Evolutionary conservation across 2,797 vertebrate genomes (phyloP), one percentile per base, ranked within the genome.

Genomic region (Notoglanidium macrostoma): DNA sequence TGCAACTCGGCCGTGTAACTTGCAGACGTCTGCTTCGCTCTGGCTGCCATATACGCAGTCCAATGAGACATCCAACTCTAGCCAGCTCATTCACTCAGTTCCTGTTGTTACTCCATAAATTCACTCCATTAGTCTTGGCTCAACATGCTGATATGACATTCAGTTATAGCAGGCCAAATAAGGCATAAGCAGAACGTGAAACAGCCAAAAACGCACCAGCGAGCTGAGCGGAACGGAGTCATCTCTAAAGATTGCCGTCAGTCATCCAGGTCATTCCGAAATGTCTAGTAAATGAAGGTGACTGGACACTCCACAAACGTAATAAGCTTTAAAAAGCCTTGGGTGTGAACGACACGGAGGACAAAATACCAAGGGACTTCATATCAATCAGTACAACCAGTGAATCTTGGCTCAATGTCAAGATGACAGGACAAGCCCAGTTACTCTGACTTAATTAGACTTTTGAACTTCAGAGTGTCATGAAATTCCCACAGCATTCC

Each of bases 81-180:
- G 79, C 79, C 59, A 65, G 44, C 26, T 35, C 72, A 57, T 83
- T 83, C n/a, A 81, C 55, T 51, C 40, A 44, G 54, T 55, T 46
- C 59, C 55, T 54, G 59, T 15, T 83, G 29, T 44, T 65, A 74
- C 57, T 83, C 79, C 46, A 73, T 81, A 86, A 76, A 77, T 61
- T 76, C 44, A 54, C 46, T 76, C 84, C 72, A 51, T 40, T 78
- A 83, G 68, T 73, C 70, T 76, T 63, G 80, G 86, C 57, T 65
- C 79, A 67, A 32, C 29, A 21, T 19, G 23, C 68, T 83, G 59
- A 83, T 83, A 87, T 23, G 35, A 84, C 35, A 14, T 35, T 68
- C 44, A 32, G 26, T 77, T 44, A 76, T 57, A 46, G 46, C 15
- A 5, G 17, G 49, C 59, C 76, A 59, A 78, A 84, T 76, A 57